These are phyloP conservation scores for Siniperca chuatsi DNA, from an alignment of 2,113 vertebrate species.

Conservation along the genomic window DNA sequence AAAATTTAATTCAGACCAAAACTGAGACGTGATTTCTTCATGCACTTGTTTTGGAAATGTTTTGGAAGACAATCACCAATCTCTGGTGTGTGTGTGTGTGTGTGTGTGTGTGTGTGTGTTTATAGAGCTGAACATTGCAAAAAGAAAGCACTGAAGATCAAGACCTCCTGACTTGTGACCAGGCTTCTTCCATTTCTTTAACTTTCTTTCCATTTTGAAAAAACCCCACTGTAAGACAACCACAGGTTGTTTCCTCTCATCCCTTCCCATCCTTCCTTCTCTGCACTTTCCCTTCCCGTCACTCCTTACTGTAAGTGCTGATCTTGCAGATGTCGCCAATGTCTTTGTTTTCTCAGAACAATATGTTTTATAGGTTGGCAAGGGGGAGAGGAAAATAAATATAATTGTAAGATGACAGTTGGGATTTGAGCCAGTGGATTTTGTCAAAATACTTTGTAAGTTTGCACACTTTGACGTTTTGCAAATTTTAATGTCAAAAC, in stretches of 20 bases:
- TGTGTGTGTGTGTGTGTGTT: background rate
- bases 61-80: background rate
- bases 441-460: background rate
- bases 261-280: conserved; percentile 61
- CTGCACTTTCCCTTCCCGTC: conserved; percentile 51
- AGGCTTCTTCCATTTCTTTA: conserved; percentile 38
- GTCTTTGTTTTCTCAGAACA: conserved; percentile 57
- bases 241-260: conserved; percentile 55
- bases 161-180: conserved; percentile 17
- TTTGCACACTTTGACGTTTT: background rate
- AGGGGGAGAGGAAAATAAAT: conserved; percentile 23
- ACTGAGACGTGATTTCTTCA: background rate
- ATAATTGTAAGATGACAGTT: background rate
- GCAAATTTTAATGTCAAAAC: background rate
- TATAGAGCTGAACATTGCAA: background rate
- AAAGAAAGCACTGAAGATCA: background rate
- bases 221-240: background rate
- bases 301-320: conserved; percentile 45
- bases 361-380: background rate
- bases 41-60: background rate
- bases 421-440: background rate
- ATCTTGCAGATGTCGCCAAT: conserved; percentile 43
- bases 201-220: conserved; percentile 35
- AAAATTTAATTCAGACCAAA: background rate
- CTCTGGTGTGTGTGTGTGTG: no score